Conservation (phyloP, 2,888 invertebrate genomes). For the Troides oblongomaculatus region DNA sequence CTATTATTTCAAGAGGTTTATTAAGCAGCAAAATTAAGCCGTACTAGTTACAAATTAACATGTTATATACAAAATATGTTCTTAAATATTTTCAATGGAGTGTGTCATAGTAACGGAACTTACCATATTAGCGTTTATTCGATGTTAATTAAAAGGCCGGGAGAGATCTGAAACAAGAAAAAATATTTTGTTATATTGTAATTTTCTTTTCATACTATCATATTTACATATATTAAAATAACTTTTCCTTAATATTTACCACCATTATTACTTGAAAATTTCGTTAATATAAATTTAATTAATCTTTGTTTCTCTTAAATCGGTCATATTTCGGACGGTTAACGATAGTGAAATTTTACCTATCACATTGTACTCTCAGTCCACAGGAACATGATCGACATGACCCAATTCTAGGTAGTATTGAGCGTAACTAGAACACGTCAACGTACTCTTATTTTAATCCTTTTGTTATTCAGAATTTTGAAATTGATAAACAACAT, state of each 20-base stretch:
- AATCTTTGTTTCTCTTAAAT: slow-evolving; percentile 4
- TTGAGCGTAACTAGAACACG: slow-evolving; percentile 40
- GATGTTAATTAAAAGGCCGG: background rate
- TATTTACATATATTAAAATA: background rate
- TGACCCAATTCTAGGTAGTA: slow-evolving; percentile 54
- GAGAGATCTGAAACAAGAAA: slow-evolving; percentile 21
- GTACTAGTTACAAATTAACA: background rate
- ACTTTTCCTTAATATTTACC: background rate
- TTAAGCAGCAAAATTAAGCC: too few relatives aligned
- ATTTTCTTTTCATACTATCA: background rate
- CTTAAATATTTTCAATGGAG: background rate
- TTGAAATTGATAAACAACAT: background rate
- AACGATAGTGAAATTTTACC: slow-evolving; percentile 48
- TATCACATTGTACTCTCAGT: slow-evolving; percentile 41
- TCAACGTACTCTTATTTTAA: slow-evolving; percentile 30
- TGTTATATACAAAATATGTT: background rate
- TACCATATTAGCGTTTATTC: slow-evolving; percentile 20
- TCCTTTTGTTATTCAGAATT: slow-evolving; percentile 22
- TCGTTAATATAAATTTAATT: slow-evolving; percentile 17
- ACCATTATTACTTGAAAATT: background rate
- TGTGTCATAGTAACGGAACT: slow-evolving; percentile 1
- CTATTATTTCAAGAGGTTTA: too few relatives aligned
- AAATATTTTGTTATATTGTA: background rate
- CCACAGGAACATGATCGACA: slow-evolving; percentile 49
- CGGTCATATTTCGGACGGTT: slow-evolving; percentile 18